A percentile compares a stretch with the other conserved stretches of the same genome.
Evolutionary conservation across 1,140 invertebrate species (phyloP).

Genomic region (Papilio machaon): DNA sequence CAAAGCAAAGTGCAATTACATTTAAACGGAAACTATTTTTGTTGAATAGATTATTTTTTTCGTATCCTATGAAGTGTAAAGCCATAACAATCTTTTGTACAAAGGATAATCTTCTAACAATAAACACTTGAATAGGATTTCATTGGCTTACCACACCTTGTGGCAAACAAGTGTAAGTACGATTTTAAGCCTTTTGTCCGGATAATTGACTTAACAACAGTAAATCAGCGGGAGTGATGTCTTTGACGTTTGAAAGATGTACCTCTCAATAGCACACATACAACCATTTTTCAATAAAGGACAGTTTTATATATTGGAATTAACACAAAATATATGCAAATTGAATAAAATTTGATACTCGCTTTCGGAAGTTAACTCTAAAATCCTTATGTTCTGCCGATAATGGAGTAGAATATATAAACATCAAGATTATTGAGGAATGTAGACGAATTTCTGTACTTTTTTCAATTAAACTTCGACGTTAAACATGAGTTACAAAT

Average conservation of each 20-base stretch:
- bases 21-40: neutral
- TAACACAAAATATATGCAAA: too few relatives aligned
- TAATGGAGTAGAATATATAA: too few relatives aligned
- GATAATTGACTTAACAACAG: slow-evolving; percentile 51
- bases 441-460: too few relatives aligned
- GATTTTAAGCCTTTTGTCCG: slow-evolving; percentile 53
- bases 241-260: slow-evolving; percentile 28
- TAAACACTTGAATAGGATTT: slow-evolving; percentile 19
- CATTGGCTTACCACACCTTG: slow-evolving; percentile 48
- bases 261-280: slow-evolving; percentile 31
- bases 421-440: too few relatives aligned
- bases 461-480: too few relatives aligned
- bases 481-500: too few relatives aligned
- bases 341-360: too few relatives aligned
- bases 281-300: slow-evolving; percentile 31
- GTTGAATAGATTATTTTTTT: neutral
- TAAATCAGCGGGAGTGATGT: slow-evolving; percentile 38
- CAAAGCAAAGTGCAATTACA: slow-evolving; percentile 4
- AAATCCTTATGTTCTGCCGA: too few relatives aligned
- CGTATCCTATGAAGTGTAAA: slow-evolving; percentile 17
- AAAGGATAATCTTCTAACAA: slow-evolving; percentile 29
- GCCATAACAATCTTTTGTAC: slow-evolving; percentile 22
- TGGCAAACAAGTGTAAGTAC: slow-evolving; percentile 46
- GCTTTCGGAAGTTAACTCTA: too few relatives aligned
- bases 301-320: neutral